Percentiles rank a stretch among this genome's conserved stretches.
Conservation (phyloP, 2,888 invertebrate genomes). For the Hanleya hanleyi region DNA sequence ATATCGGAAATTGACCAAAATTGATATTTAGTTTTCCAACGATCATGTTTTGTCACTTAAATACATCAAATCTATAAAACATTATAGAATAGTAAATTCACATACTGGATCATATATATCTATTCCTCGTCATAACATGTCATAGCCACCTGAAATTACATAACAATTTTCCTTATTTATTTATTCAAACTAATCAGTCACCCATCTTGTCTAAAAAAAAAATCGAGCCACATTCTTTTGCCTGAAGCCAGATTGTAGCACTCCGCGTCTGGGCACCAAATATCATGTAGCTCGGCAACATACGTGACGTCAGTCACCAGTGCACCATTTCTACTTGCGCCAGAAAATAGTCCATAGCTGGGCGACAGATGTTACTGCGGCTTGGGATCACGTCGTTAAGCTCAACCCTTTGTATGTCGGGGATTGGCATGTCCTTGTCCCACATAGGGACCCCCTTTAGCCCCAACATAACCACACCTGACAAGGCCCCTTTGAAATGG, state of each 20-base stretch:
- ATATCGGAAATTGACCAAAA: too few relatives aligned
- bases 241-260: background rate
- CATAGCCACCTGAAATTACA: too few relatives aligned
- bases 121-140: too few relatives aligned
- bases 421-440: too few relatives aligned
- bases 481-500: background rate
- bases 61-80: background rate
- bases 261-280: constrained; percentile 7
- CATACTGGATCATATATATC: background rate
- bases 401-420: background rate
- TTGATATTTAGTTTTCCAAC: constrained; percentile 6
- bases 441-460: too few relatives aligned
- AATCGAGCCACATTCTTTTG: constrained; percentile 34
- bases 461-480: background rate
- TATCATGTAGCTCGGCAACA: constrained; percentile 46
- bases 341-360: constrained; percentile 53
- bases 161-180: background rate
- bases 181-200: constrained; percentile 12
- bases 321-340: constrained; percentile 50
- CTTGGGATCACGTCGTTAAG: constrained; percentile 28
- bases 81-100: background rate
- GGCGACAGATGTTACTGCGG: constrained; percentile 37
- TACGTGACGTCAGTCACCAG: constrained; percentile 48
- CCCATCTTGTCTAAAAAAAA: constrained; percentile 21
- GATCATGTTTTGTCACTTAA: too few relatives aligned